Base-by-base conservation (phyloP, 2,888 invertebrate species). In the Tetheella fluctuosa region DNA sequence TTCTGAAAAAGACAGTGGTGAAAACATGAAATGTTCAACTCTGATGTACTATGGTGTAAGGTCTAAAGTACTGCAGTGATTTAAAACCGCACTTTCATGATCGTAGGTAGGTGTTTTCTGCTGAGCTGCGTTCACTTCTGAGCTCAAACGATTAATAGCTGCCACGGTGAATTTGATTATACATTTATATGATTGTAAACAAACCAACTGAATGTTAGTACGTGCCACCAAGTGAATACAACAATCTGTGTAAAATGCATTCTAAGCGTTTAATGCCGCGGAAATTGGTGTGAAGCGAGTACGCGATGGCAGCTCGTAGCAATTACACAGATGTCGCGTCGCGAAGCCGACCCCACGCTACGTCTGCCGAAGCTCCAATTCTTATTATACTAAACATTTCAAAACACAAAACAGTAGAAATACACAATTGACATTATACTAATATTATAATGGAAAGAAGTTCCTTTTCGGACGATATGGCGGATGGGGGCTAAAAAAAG, bases 221-320 rank as follows among this genome's bases (percentile, higher is more conserved):
- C 34, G 34, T 13, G 13, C 34, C 3, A 34, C 13, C 34, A 34
- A 80, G 81, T 77, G 13, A 84, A 79, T 83, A 76, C 83, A 84
- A 86, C 85, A 89, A 87, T 88, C 85, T 84, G 80, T 73, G 84
- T 81, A 78, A 88, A 88, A 89, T 88, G 89, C 88, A 87, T 90
- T 89, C 86, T 76, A 82, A 86, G 86, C 83, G 86, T 80, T 86
- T 85, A 90, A 89, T 88, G 88, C 81, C 75, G 80, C 80, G 88
- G 88, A 90, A 90, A 89, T 85, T 86, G 85, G 86, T 81, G 85
- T 80, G 83, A 82, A 85, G 84, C 80, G 84, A 70, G 76, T 20
- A 80, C 79, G 78, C 81, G 83, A 77, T 77, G 82, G 83, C 82
- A 83, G 82, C 83, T 79, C 79, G 74, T 71, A 78, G 85, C 84